These are phyloP conservation scores for Coluber constrictor DNA, from an alignment of 2,797 vertebrate species.

Conservation along the genomic window DNA sequence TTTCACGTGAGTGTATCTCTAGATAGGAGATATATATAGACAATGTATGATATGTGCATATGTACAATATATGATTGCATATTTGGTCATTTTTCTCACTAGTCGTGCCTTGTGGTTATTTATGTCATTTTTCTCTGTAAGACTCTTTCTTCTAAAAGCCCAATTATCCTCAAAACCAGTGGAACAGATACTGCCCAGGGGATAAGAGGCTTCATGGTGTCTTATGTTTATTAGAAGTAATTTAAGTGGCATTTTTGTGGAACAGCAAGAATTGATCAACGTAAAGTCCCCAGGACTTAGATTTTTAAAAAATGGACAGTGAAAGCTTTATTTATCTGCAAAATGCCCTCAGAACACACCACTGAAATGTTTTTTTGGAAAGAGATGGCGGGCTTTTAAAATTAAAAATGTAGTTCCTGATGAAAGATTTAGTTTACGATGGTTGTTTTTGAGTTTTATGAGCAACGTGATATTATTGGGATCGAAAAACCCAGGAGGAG, in stretches of 20 bases:
- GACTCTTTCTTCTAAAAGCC: constrained; percentile 4
- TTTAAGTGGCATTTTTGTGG: not conserved
- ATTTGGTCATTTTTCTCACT: not conserved
- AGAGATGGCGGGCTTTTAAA: not conserved
- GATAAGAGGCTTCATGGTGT: not conserved
- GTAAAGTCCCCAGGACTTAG: not conserved
- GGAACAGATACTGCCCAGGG: not conserved
- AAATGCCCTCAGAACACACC: not conserved
- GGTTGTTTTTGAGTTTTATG: not conserved
- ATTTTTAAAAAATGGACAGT: not conserved
- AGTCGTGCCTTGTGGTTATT: not conserved
- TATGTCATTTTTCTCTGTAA: not conserved
- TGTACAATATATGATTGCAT: not conserved
- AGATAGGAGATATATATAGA: not conserved
- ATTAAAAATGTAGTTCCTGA: not conserved
- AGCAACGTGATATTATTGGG: not conserved
- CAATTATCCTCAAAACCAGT: not conserved
- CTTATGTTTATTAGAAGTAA: not conserved
- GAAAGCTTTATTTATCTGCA: not conserved
- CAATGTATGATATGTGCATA: no score
- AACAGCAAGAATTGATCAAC: not conserved
- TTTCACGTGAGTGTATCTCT: not conserved
- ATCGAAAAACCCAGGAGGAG: not conserved
- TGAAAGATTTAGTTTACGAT: not conserved
- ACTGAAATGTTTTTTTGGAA: not conserved